Conservation (phyloP, 2,797 vertebrate genomes). For the Hemitrygon akajei region DNA sequence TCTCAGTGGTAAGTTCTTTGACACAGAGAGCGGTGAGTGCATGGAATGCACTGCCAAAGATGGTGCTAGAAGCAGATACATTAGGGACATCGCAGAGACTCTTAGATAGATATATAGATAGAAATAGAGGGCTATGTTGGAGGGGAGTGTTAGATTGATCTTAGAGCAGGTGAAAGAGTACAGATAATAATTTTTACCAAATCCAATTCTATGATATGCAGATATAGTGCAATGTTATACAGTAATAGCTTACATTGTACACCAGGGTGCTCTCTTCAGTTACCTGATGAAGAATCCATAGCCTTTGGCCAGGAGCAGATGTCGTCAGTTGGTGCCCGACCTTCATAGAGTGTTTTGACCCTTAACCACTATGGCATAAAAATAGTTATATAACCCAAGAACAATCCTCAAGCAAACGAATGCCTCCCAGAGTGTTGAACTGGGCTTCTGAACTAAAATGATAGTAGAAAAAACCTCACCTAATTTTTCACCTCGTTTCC, state of each 20-base stretch:
- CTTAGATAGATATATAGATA: too few relatives aligned
- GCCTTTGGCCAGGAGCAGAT: too few relatives aligned
- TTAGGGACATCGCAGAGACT: too few relatives aligned
- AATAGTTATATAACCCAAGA: background rate
- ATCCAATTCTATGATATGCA: background rate
- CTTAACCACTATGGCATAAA: background rate
- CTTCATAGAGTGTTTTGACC: too few relatives aligned
- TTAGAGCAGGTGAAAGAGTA: too few relatives aligned
- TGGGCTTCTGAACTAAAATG: conserved; percentile 26
- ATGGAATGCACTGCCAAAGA: background rate
- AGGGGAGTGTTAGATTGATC: background rate
- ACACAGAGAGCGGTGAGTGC: background rate
- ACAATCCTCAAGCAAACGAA: background rate
- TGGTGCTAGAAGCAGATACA: too few relatives aligned
- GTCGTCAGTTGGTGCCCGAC: too few relatives aligned
- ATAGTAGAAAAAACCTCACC: background rate
- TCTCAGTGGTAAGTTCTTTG: background rate
- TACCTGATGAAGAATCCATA: too few relatives aligned
- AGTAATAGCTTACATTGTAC: background rate
- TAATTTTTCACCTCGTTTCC: background rate
- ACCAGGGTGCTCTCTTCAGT: too few relatives aligned
- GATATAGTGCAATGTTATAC: background rate
- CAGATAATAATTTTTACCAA: background rate
- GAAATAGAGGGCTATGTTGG: too few relatives aligned
- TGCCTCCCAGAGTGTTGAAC: background rate